Evolutionary conservation across 2,797 vertebrate genomes (phyloP).

Genomic region (Sebastes matsubarae): DNA sequence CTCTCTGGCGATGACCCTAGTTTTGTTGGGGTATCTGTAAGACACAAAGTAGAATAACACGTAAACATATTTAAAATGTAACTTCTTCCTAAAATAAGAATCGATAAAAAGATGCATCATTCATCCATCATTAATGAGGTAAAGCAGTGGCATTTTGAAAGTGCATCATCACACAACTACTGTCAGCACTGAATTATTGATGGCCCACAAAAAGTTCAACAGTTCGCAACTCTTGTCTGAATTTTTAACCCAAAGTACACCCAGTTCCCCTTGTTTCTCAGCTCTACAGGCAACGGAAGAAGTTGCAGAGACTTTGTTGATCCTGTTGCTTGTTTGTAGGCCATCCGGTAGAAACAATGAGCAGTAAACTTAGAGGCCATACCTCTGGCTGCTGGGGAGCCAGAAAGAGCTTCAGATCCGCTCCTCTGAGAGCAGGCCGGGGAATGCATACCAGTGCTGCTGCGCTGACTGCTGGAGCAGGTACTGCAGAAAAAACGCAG

Average conservation of each 20-base stretch:
- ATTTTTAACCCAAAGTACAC: not conserved
- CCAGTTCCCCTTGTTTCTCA: not conserved
- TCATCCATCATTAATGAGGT: not conserved
- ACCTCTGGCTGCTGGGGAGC: constrained; percentile 70
- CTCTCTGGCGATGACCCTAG: constrained; percentile 68
- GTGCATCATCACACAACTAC: not conserved
- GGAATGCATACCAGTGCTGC: constrained; percentile 63
- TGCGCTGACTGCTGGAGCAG: constrained; percentile 70
- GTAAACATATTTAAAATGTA: not conserved
- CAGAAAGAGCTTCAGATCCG: constrained; percentile 64
- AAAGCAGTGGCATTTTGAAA: not conserved
- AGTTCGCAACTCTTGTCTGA: not conserved
- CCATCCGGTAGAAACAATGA: not conserved
- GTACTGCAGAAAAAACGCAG: constrained; percentile 48
- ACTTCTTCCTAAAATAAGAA: not conserved
- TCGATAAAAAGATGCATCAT: not conserved
- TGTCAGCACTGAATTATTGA: not conserved
- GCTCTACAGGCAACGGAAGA: not conserved
- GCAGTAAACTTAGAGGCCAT: not conserved
- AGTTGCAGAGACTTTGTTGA: not conserved
- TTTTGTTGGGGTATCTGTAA: constrained; percentile 68
- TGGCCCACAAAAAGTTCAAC: not conserved
- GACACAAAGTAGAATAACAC: not conserved
- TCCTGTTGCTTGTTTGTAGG: not conserved
- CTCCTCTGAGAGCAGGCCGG: constrained; percentile 68